Conservation (phyloP, 2,888 invertebrate species). For the Cataglyphis livida region DNA sequence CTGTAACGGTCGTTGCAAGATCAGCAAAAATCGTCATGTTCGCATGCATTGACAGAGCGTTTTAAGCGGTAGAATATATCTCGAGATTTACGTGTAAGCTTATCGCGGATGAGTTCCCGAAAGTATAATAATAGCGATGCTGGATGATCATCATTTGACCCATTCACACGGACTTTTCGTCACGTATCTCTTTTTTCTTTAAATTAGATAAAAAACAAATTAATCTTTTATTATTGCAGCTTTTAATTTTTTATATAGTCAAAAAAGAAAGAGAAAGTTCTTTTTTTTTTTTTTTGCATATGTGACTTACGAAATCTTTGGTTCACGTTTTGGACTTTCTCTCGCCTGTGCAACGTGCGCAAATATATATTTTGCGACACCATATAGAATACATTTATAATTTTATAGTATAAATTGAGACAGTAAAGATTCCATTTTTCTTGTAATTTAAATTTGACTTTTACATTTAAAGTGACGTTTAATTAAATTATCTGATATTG, state of each 20-base stretch:
- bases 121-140: background rate
- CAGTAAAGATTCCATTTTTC: background rate
- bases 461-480: background rate
- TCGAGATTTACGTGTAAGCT: background rate
- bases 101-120: background rate
- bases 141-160: background rate
- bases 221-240: background rate
- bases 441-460: background rate
- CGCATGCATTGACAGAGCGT: background rate
- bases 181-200: background rate
- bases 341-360: background rate
- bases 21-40: conserved; percentile 19
- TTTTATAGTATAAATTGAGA: background rate
- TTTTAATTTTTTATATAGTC: background rate
- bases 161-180: conserved; percentile 4
- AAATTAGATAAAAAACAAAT: background rate
- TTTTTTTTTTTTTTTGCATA: background rate
- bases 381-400: background rate
- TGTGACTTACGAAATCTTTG: background rate
- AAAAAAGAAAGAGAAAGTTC: background rate
- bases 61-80: background rate
- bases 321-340: background rate
- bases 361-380: background rate
- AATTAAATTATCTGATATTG: background rate
- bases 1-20: conserved; percentile 9